Evolutionary conservation across 92 coral and sea anemone species (phyloP), one percentile per base, ranked within the genome.

Genomic region (Zoanthus solanderi): DNA sequence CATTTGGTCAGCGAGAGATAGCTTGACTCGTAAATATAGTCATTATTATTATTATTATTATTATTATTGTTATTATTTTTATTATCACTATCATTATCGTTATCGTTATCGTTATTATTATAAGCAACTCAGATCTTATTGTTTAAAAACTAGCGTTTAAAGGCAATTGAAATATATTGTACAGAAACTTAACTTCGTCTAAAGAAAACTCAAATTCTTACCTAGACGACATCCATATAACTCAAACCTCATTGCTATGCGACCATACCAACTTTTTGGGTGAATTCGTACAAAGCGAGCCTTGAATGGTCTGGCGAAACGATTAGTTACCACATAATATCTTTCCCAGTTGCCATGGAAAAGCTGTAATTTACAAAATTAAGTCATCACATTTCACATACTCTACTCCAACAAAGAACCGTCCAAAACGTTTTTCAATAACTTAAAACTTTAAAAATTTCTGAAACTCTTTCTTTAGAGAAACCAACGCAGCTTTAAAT

Each of bases 141-240:
- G 56, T 50, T 23, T 23, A 23, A 23, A 23, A 23, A 23, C 23
- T 23, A 23, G 23, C 23, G 23, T 23, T 23, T 23, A 23, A 23
- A 23, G 0, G 23, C 23, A 29, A 17, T 9, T 68, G 73, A 68
- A 68, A 9, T 68, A 8, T 16, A 12, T 0, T 71, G 10, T 16
- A 11, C 11, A n/a, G 72, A 8, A 18, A 34, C 1, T 3, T 11
- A 7, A 67, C 34, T 11, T 30, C 72, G 7, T 52, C 11, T 52
- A 6, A 6, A 56, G 29, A 17, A 63, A 7, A 17, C 17, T 0
- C 60, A 67, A 47, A 16, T 9, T 37, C 76, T 28, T 73, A 91
- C 93, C 93, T 7, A 86, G 86, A 65, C 93, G 73, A 57, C 94
- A 89, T 1, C 94, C 94, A 52, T 89, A 85, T 69, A 92, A 63